phyloP scores from a whole-genome alignment of 1,140 invertebrate species.

The Radopholus similis region DNA sequence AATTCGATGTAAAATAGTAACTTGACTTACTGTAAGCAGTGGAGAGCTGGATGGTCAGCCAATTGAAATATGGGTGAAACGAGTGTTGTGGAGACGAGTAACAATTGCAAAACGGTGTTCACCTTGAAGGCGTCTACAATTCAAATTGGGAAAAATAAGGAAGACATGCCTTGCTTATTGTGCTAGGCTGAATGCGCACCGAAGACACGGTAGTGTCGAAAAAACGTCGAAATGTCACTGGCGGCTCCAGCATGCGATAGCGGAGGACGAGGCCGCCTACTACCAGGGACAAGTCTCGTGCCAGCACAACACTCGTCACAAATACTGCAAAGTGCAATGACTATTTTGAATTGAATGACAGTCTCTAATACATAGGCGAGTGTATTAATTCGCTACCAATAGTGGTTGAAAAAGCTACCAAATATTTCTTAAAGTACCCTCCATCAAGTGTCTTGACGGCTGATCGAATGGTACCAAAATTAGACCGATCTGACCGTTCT shows the following conservation, averaged over 20 bases:
- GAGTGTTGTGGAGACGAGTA: conserved; percentile 73
- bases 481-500: too few relatives aligned
- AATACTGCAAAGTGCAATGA: conserved; percentile 64
- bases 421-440: background rate
- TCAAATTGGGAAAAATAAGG: background rate
- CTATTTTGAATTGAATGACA: too few relatives aligned
- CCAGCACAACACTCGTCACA: conserved; percentile 76
- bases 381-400: too few relatives aligned
- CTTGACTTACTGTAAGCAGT: conserved; percentile 72
- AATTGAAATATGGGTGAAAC: conserved; percentile 76
- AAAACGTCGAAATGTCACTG: conserved; percentile 72
- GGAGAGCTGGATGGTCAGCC: conserved; percentile 73
- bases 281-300: conserved; percentile 77
- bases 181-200: conserved; percentile 83
- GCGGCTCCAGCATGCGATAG: conserved; percentile 80
- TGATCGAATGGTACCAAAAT: too few relatives aligned
- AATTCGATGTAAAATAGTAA: too few relatives aligned
- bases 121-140: conserved; percentile 50
- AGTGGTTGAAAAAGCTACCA: too few relatives aligned
- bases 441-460: background rate
- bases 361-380: background rate
- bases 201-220: conserved; percentile 85
- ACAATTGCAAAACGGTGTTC: conserved; percentile 82
- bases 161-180: conserved; percentile 77
- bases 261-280: conserved; percentile 78